Percentiles rank a stretch among this genome's conserved stretches.
phyloP scores from a whole-genome alignment of 2,888 invertebrate species.

The Lordiphosa andalusiaca region DNA sequence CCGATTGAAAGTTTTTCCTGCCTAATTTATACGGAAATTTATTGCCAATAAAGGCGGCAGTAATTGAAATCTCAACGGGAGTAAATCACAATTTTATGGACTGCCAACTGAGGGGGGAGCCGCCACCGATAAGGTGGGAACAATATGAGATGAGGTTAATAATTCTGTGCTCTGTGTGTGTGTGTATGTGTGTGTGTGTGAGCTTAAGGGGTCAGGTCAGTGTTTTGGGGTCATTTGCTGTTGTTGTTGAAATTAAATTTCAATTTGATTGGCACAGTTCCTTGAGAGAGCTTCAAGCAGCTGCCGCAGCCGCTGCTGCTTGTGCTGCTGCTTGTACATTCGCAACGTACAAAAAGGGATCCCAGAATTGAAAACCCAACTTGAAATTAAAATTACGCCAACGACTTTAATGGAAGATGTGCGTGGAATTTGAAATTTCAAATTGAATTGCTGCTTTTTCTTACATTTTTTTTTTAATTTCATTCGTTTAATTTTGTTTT shows the following conservation, averaged over 20 bases:
- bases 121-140: conserved; percentile 11
- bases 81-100: conserved; percentile 77
- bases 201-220: conserved; percentile 38
- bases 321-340: conserved; percentile 5
- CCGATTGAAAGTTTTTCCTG: conserved; percentile 16
- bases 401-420: conserved; percentile 66
- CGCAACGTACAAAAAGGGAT: conserved; percentile 6
- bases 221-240: conserved; percentile 41
- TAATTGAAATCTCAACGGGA: conserved; percentile 75
- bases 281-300: conserved; percentile 39
- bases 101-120: conserved; percentile 32
- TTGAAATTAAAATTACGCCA: conserved; percentile 64
- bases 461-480: conserved; percentile 28
- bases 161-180: conserved; percentile 45
- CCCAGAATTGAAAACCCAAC: conserved; percentile 25
- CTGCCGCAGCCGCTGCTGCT: conserved; percentile 28
- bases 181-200: conserved; percentile 1
- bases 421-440: conserved; percentile 52
- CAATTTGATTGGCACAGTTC: conserved; percentile 63
- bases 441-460: conserved; percentile 14
- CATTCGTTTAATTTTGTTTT: conserved; percentile 37
- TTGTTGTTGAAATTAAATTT: conserved; percentile 71
- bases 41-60: conserved; percentile 75
- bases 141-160: conserved; percentile 65
- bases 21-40: conserved; percentile 75